Base-by-base conservation (phyloP, 2,888 invertebrate species). In the Mythimna loreyi region DNA sequence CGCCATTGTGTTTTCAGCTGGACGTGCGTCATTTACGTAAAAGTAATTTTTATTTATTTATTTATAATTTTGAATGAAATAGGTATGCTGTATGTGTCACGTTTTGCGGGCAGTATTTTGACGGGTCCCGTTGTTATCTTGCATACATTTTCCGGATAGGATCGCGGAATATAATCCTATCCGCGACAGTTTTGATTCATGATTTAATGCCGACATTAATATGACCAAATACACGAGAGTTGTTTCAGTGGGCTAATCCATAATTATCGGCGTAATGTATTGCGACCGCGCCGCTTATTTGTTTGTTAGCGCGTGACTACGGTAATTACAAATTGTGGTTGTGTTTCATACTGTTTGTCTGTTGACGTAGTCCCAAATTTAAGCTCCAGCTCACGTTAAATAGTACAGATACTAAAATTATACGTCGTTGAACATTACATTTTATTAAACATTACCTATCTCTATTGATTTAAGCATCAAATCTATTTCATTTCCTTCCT, bases 221-320 rank as follows among this genome's bases (percentile, higher is more conserved):
- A 86, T 85, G 84, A 78, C 80, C 85, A 84, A 89, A 90, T 89
- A 87, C 85, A 84, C 88, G 87, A 81, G 85, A 89, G 89, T 88
- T 88, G 89, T 91, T 91, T 87, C 86, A 88, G 85, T 83, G 70
- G 81, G 84, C 90, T 91, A 89, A 92, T 91, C 89, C 87, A 87
- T 91, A 90, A 90, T 92, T 90, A 91, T 90, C 81, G 86, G 80
- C 76, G 84, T 88, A 87, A 91, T 88, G 89, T 87, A 90, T 89
- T 86, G 88, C 86, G 83, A 80, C 84, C 87, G 77, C 89, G 79
- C 74, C 79, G 88, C 83, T 86, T 87, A 87, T 89, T 90, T 90
- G 90, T 90, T 87, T 87, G 89, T 85, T 84, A 83, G 85, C 84
- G 85, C 86, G 84, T 88, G 89, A 86, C 89, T 87, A 77, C 81